These are phyloP conservation scores for Sminthurinus signatus DNA, from an alignment of 1,140 invertebrate species.

Conservation along the genomic window DNA sequence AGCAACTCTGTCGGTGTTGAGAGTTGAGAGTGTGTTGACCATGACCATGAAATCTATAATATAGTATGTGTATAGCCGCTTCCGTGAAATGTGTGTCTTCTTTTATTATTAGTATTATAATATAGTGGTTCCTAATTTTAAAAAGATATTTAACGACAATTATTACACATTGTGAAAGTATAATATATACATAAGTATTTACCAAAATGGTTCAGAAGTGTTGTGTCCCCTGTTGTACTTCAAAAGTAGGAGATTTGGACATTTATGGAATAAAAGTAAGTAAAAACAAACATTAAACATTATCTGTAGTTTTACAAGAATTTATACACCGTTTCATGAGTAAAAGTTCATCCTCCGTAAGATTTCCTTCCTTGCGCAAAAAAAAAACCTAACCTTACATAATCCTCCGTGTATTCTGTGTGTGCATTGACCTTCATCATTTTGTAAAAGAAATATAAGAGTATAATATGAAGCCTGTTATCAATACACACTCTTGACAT, in stretches of 20 bases:
- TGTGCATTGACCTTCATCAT: neutral
- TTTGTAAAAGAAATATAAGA: neutral
- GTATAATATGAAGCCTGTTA: neutral
- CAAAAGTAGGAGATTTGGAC: slow-evolving; percentile 30
- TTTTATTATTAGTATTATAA: neutral
- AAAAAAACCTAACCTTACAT: too few species aligned
- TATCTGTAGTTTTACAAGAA: too few species aligned
- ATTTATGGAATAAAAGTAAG: slow-evolving; percentile 28
- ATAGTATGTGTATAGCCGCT: too few species aligned
- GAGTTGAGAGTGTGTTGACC: too few species aligned
- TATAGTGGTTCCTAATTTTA: neutral
- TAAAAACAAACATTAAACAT: too few species aligned
- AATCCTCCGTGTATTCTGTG: neutral
- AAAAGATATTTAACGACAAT: too few species aligned
- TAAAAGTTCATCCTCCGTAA: neutral
- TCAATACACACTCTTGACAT: too few species aligned
- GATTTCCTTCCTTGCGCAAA: neutral
- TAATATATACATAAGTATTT: neutral
- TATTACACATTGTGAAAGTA: neutral
- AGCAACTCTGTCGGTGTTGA: too few species aligned
- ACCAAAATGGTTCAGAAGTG: slow-evolving; percentile 27
- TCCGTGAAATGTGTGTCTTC: neutral
- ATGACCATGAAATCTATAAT: too few species aligned
- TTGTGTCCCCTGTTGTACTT: slow-evolving; percentile 28
- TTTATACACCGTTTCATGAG: too few species aligned